Conservation (phyloP, 2,113 vertebrate genomes). For the Orientallactaga bullata region DNA sequence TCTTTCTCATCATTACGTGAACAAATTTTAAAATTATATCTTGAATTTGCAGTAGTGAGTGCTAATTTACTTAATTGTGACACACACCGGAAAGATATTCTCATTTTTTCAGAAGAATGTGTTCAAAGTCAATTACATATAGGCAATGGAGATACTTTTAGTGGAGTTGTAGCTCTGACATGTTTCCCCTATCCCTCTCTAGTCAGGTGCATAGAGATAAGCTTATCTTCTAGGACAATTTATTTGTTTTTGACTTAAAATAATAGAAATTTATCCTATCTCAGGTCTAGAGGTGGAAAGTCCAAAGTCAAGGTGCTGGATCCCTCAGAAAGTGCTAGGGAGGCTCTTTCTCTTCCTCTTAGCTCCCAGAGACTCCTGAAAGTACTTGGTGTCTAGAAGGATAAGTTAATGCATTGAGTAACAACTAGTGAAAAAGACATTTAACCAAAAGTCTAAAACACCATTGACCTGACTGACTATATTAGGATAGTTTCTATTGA, state of each 20-base stretch:
- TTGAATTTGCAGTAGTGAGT: slow-evolving; percentile 27
- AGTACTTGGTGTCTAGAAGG: background rate
- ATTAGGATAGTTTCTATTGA: no score
- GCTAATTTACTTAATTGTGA: slow-evolving; percentile 38
- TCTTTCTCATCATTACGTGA: slow-evolving; percentile 41
- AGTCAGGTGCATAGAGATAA: slow-evolving; percentile 36
- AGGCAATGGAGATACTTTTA: slow-evolving; percentile 47
- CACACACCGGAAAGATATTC: background rate
- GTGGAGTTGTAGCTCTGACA: slow-evolving; percentile 16
- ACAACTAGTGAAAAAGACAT: slow-evolving; percentile 2
- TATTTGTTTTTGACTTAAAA: background rate
- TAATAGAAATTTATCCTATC: background rate
- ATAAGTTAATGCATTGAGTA: slow-evolving; percentile 41
- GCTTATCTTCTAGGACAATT: background rate
- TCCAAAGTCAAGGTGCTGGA: background rate
- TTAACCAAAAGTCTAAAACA: slow-evolving; percentile 17
- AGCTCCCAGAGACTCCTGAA: background rate
- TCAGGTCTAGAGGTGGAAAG: background rate
- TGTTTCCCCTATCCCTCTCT: background rate
- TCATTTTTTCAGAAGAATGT: slow-evolving; percentile 36
- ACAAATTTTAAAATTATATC: slow-evolving; percentile 29
- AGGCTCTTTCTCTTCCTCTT: background rate
- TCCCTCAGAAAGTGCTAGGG: background rate
- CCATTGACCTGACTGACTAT: background rate
- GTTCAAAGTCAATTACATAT: slow-evolving; percentile 7